These are phyloP conservation scores for Drosophila formosana DNA, from an alignment of 2,888 invertebrate species.

Conservation along the genomic window DNA sequence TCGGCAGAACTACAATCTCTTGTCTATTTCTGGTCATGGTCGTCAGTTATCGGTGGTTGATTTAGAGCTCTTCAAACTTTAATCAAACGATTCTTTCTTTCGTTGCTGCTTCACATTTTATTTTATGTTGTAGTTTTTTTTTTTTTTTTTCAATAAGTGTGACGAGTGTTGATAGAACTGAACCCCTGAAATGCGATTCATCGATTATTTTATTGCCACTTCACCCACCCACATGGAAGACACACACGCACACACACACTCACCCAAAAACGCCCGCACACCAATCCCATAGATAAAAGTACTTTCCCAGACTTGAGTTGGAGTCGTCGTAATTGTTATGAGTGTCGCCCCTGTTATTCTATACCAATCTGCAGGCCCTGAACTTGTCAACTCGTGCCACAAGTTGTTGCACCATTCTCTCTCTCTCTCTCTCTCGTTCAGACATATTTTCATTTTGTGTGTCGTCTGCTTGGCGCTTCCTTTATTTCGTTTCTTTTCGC, in stretches of 20 bases:
- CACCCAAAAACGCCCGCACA: neutral
- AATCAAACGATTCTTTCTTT: slow-evolving; percentile 42
- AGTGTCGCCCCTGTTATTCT: slow-evolving; percentile 31
- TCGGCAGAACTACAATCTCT: slow-evolving; percentile 1
- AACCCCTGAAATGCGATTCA: slow-evolving; percentile 48
- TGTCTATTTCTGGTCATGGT: slow-evolving; percentile 20
- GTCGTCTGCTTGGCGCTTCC: slow-evolving; percentile 42
- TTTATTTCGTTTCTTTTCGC: slow-evolving; percentile 15
- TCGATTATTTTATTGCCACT: slow-evolving; percentile 70
- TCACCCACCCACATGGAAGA: slow-evolving; percentile 46
- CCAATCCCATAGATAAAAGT: slow-evolving; percentile 4
- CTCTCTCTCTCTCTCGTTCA: neutral
- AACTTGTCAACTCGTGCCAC: slow-evolving; percentile 77
- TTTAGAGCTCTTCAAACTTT: slow-evolving; percentile 33
- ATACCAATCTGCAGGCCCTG: slow-evolving; percentile 20
- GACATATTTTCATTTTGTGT: slow-evolving; percentile 31
- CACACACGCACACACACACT: slow-evolving; percentile 9
- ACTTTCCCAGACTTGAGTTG: slow-evolving; percentile 30
- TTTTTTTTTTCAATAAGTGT: slow-evolving; percentile 38
- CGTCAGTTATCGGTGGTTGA: slow-evolving; percentile 47
- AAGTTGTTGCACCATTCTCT: slow-evolving; percentile 64
- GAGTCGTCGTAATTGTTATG: slow-evolving; percentile 50
- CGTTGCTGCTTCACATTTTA: slow-evolving; percentile 4
- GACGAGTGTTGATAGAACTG: slow-evolving; percentile 43
- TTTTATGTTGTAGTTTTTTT: neutral